Evolutionary conservation across 2,797 vertebrate species (phyloP), one percentile per base, ranked within the genome.

Genomic region (Lycodopsis pacificus): DNA sequence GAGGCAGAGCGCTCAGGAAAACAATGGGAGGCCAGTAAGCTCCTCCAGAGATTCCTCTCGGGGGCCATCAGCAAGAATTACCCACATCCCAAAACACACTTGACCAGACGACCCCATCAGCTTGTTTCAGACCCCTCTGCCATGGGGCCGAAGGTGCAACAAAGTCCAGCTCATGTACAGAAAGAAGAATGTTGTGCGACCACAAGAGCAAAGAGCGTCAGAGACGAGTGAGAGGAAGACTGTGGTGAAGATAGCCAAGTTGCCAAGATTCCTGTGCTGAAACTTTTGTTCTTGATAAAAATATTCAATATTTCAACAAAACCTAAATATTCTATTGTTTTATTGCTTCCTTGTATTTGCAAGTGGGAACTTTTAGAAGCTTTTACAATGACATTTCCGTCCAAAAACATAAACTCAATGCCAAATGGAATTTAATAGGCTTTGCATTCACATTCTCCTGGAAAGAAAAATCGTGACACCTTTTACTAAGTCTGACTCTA

Each of bases 1-100:
- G 77, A 86, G 44, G 30, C 49, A 4, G 59, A 80, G 57, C 4
- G 4, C 53, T 76, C 67, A 12, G 72, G 30, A 8, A 66, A 73
- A 62, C 76, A 80, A 25, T 61, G 67, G 30, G 79, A 84, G 73
- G 81, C 83, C 66, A 76, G 75, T 46, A 74, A 51, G 56, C 82
- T 84, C 59, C 86, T 89, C 32, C 84, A 64, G 58, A 72, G 72
- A 22, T 82, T 82, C 74, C 81, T 89, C 46, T 85, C 88, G 4
- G 79, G 83, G 17, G 83, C 81, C 65, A 86, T 86, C 69, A 66
- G 69, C 57, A 81, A 62, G 46, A 65, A 61, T 57, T 30, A 54
- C 36, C 30, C 19, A 12, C 48, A 51, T 14, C 19, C 65, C 8
- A 65, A 46, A 76, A 38, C 64, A 10, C 15, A 38, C 42, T 15